Base-by-base conservation (phyloP, 2,797 vertebrate species). In the Phrynocephalus guinanensis region DNA sequence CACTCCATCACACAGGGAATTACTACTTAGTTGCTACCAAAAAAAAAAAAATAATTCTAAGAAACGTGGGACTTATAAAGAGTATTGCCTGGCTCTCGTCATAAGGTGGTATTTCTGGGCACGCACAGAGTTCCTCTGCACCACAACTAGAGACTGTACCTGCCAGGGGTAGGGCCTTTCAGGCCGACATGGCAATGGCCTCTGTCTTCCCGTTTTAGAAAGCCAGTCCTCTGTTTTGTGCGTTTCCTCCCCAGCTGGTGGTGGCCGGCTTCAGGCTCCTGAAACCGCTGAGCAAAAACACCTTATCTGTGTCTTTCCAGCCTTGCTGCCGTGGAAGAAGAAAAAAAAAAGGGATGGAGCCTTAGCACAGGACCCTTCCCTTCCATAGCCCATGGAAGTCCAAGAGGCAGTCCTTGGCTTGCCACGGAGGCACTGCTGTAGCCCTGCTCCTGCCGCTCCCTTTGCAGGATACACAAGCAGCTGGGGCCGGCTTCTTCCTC, bases 381-480 rank as follows among this genome's bases (percentile, higher is more conserved):
- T 5, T 7, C 67, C 0, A 5, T 50, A 50, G 1, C 18, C 28
- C 15, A 71, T 33, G 33, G 50, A 79, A 28, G 30, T 13, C 72
- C 79, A 13, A 24, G 63, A 30, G 30, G 22, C 86, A 68, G 48
- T 63, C 52, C 28, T 66, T 79, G 68, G 48, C 78, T 63, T 63
- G 60, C 60, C 48, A 26, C 5, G 2, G 28, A 30, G 20, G 50
- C 26, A 15, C 18, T 15, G 50, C 73, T 6, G 66, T 4, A 44
- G 38, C 38, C 28, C 48, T n/a, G 26, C 63, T 1, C 83, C 71
- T 38, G 11, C 38, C 10, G 75, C 73, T 86, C 30, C 85, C 85
- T 87, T 82, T 86, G 68, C 30, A 73, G 79, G 70, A 79, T 70
- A n/a, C 71, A 38, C 30, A 22, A 67, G 79, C 79, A 87, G 86